These are phyloP conservation scores for Chaetodon auriga DNA, from an alignment of 2,113 vertebrate genomes.

Conservation along the genomic window DNA sequence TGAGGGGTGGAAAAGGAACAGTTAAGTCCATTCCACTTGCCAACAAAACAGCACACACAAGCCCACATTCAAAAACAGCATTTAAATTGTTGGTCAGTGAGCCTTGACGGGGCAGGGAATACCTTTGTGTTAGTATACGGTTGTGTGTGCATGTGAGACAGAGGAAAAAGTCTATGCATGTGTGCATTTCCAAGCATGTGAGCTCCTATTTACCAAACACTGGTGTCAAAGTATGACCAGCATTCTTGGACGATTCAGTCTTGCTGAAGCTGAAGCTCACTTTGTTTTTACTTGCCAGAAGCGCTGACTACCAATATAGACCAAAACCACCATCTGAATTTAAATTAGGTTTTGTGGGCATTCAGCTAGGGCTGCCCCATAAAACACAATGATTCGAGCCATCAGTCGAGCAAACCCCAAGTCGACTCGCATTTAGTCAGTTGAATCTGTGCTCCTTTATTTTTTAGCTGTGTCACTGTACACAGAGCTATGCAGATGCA, in stretches of 20 bases:
- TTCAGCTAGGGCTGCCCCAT: background rate
- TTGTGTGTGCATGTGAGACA: background rate
- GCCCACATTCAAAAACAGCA: conserved; percentile 26
- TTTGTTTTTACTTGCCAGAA: conserved; percentile 3
- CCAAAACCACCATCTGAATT: conserved; percentile 27
- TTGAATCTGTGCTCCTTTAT: too few relatives aligned
- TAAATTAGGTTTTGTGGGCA: conserved; percentile 22
- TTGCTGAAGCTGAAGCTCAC: background rate
- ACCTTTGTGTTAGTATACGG: background rate
- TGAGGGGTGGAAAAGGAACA: conserved; percentile 56
- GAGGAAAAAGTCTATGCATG: background rate
- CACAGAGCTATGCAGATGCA: too few relatives aligned
- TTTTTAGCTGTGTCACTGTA: too few relatives aligned
- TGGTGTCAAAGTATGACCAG: conserved; percentile 17
- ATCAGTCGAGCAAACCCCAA: too few relatives aligned
- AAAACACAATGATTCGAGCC: too few relatives aligned
- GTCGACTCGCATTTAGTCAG: too few relatives aligned
- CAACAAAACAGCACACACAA: conserved; percentile 31
- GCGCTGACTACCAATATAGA: background rate
- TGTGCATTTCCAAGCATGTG: conserved; percentile 7
- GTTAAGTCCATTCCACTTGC: conserved; percentile 50
- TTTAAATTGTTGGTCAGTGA: conserved; percentile 37
- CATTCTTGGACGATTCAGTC: background rate
- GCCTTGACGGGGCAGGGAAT: conserved; percentile 19
- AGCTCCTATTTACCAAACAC: conserved; percentile 61